Evolutionary conservation across 2,888 invertebrate species (phyloP).

Genomic region (Tiliacea aurago): DNA sequence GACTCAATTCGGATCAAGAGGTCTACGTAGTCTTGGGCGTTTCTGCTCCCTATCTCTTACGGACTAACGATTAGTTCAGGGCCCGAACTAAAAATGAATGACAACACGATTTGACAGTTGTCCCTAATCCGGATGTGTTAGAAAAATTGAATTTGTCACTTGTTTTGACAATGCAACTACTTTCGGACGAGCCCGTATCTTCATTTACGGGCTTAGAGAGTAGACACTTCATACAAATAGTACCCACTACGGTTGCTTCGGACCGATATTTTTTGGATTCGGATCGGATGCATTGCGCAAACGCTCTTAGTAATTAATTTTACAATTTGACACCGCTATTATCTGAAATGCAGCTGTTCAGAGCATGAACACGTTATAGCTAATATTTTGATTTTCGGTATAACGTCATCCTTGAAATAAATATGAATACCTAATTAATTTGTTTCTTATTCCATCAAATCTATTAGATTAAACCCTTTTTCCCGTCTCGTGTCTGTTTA

Average conservation of each 20-base stretch:
- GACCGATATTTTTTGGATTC: background rate
- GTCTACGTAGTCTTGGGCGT: background rate
- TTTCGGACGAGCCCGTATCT: no score
- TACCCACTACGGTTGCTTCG: background rate
- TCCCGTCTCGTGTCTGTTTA: background rate
- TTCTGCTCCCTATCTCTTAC: no score
- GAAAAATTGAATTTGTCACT: no score
- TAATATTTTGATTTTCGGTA: slow-evolving; percentile 17
- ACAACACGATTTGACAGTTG: no score
- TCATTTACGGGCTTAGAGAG: no score
- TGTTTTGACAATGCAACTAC: no score
- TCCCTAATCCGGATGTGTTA: no score
- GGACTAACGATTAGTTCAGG: no score
- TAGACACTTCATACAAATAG: background rate
- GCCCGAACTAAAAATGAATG: no score
- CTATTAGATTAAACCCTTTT: background rate
- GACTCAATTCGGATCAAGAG: background rate
- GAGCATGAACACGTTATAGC: background rate
- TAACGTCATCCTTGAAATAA: slow-evolving; percentile 23
- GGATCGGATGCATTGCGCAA: slow-evolving; percentile 3
- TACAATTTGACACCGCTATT: slow-evolving; percentile 19
- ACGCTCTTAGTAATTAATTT: slow-evolving; percentile 14
- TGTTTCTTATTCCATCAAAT: slow-evolving; percentile 26
- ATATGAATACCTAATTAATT: slow-evolving; percentile 13
- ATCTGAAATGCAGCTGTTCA: slow-evolving; percentile 30